These are phyloP conservation scores for Zygaena filipendulae DNA, from an alignment of 2,888 invertebrate genomes.

Conservation along the genomic window DNA sequence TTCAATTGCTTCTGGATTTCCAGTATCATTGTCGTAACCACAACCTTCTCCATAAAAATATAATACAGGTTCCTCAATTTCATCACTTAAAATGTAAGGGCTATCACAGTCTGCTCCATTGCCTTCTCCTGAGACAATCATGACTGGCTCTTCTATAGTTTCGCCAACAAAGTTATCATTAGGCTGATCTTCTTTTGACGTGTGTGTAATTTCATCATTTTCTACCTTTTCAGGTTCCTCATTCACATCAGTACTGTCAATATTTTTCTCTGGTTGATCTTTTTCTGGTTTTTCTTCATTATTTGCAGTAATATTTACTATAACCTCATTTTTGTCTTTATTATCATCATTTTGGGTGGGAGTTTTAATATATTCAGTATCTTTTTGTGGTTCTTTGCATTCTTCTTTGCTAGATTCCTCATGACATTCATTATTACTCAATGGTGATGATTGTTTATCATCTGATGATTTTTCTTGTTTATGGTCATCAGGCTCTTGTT, in stretches of 20 bases:
- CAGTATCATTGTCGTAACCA: constrained; percentile 79
- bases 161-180: constrained; percentile 55
- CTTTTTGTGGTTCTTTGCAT: constrained; percentile 11
- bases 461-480: constrained; percentile 16
- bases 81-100: constrained; percentile 70
- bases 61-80: constrained; percentile 78
- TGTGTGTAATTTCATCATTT: constrained; percentile 8
- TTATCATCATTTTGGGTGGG: constrained; percentile 9
- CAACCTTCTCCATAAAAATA: constrained; percentile 77
- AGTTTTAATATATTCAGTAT: constrained; percentile 16
- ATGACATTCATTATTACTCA: no score
- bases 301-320: not conserved
- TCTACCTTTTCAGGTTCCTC: constrained; percentile 12
- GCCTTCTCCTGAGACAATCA: constrained; percentile 77
- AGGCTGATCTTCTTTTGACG: constrained; percentile 13
- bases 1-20: constrained; percentile 67
- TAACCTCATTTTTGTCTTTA: constrained; percentile 1
- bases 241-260: constrained; percentile 16
- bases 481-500: constrained; percentile 38
- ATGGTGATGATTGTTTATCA: constrained; percentile 11
- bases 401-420: no score
- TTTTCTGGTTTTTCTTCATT: constrained; percentile 19
- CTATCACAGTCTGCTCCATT: constrained; percentile 74
- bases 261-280: constrained; percentile 20
- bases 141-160: constrained; percentile 78